Percentiles rank a stretch among this genome's conserved stretches.
phyloP scores from a whole-genome alignment of 2,113 vertebrate genomes.

The Phylloscopus whistleri region DNA sequence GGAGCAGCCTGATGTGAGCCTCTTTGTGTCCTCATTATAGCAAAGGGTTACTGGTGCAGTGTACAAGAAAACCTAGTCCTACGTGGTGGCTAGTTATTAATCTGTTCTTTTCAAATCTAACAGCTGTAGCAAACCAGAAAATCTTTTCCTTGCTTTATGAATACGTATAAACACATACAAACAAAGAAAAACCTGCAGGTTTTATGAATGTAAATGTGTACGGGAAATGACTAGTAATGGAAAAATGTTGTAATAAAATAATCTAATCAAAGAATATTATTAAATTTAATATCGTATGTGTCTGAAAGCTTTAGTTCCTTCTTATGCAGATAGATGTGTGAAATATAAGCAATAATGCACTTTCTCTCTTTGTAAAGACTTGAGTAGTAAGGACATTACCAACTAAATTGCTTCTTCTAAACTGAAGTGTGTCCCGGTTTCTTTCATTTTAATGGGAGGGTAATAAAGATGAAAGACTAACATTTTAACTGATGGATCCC shows the following conservation, averaged over 20 bases:
- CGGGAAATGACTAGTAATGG: conserved; percentile 71
- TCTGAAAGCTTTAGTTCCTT: conserved; percentile 69
- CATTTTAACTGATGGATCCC: conserved; percentile 79
- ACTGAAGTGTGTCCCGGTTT: conserved; percentile 76
- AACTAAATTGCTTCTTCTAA: conserved; percentile 76
- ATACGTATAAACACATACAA: conserved; percentile 23
- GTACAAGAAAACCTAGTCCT: conserved; percentile 50
- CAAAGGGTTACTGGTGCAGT: conserved; percentile 69
- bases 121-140: conserved; percentile 55
- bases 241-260: conserved; percentile 66
- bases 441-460: conserved; percentile 81
- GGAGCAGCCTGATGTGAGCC: conserved; percentile 70
- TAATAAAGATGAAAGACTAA: conserved; percentile 84
- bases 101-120: conserved; percentile 63
- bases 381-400: conserved; percentile 72
- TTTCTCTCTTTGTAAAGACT: conserved; percentile 71
- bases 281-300: conserved; percentile 61
- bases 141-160: conserved; percentile 24
- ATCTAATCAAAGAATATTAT: conserved; percentile 71
- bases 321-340: conserved; percentile 73
- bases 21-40: conserved; percentile 80
- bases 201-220: conserved; percentile 60
- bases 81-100: conserved; percentile 64
- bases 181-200: conserved; percentile 55
- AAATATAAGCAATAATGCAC: conserved; percentile 66